Conservation (phyloP, 2,888 invertebrate species). For the Noctua janthina region DNA sequence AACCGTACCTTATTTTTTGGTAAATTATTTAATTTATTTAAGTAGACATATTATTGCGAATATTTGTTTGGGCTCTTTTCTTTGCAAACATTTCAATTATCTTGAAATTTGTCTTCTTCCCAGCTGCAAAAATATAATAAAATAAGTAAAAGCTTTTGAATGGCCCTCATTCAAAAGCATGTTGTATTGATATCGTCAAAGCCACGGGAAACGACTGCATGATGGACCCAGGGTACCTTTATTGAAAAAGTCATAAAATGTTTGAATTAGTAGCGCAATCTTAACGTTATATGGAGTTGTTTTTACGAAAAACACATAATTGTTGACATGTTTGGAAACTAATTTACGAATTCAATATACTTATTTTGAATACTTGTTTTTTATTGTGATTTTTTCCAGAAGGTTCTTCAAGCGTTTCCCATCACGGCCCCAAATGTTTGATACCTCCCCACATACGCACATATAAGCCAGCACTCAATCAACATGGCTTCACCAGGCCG, state of each 20-base stretch:
- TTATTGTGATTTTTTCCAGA: background rate
- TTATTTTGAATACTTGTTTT: background rate
- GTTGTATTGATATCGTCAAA: background rate
- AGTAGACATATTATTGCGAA: background rate
- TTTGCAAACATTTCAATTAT: background rate
- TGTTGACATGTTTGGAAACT: background rate
- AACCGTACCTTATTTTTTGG: too few species aligned
- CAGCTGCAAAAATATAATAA: background rate
- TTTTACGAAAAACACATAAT: background rate
- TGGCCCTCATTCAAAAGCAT: background rate
- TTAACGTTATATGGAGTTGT: background rate
- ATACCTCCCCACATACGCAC: background rate
- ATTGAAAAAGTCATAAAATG: background rate
- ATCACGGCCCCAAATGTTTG: background rate
- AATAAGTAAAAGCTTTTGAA: background rate
- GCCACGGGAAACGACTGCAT: background rate
- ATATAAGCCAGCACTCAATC: constrained; percentile 17
- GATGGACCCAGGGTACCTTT: background rate
- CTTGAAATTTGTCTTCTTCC: background rate
- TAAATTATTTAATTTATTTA: background rate
- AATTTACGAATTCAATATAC: background rate
- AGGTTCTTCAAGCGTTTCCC: background rate
- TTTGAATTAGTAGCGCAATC: background rate
- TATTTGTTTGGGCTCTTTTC: background rate
- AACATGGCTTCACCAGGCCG: constrained; percentile 35